Base-by-base conservation (phyloP, 35 echinoderm and acorn worm species). In the Amphiura filiformis region DNA sequence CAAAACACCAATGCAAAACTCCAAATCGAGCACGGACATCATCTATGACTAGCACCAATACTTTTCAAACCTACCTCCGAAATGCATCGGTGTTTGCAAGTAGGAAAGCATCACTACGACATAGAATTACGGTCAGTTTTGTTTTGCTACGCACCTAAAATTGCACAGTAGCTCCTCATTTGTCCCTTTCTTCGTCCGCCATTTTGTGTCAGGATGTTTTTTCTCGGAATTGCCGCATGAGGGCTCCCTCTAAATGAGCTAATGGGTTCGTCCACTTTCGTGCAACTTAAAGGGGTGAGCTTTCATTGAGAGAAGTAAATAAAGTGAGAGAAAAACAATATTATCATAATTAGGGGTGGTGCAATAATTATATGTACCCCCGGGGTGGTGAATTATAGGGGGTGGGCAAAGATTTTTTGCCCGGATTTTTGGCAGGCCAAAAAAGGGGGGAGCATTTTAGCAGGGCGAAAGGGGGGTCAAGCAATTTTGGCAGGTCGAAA, bases 111-210 rank as follows among this genome's bases (percentile, higher is more conserved):
- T 52, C 20, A 30, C 28, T 70, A 70, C 7, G 28, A 18, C 17
- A 70, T 15, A 70, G 28, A 70, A 70, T 70, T 70, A 70, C 15
- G 61, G 61, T 70, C 1, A 70, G 28, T 26, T 70, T 70, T 70
- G 13, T 33, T 39, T 32, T 78, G 41, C 31, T 78, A 84, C 89
- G 84, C 38, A 91, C 89, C 89, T 91, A 91, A 91, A 91, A 84
- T 91, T 91, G 82, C 89, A 91, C 89, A 78, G 42, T 37, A 41
- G 81, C 77, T 85, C 83, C 40, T 91, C 89, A 91, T 49, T 65
- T 85, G 49, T 91, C 47, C 82, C 76, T 34, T 44, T 91, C 89
- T 76, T 91, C 82, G 81, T 91, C 89, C 89, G 89, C 89, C 89
- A 91, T 91, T 91, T 85, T 91, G 82, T 33, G 65, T 76, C 56